Evolutionary conservation across 1,140 invertebrate species (phyloP).

Genomic region (Drosophila willistoni): DNA sequence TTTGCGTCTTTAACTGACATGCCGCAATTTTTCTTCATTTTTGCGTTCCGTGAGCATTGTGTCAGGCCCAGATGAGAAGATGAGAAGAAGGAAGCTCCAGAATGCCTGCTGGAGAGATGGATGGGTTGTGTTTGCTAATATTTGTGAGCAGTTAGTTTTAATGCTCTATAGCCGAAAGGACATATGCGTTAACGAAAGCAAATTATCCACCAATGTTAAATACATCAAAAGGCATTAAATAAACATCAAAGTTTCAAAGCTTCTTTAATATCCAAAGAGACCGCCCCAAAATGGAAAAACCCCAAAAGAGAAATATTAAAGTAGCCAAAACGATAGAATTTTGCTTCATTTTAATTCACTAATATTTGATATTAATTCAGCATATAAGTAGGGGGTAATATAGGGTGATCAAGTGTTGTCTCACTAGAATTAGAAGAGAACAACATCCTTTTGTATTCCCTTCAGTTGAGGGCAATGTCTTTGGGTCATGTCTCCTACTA

Average conservation of each 20-base stretch:
- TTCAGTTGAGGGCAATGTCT: slow-evolving; percentile 11
- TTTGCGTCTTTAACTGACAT: slow-evolving; percentile 74
- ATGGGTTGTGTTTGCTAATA: slow-evolving; percentile 76
- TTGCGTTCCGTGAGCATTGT: slow-evolving; percentile 41
- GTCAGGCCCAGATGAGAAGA: slow-evolving; percentile 22
- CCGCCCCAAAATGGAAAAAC: too few relatives aligned
- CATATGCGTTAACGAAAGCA: slow-evolving; percentile 15
- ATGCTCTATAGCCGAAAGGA: slow-evolving; percentile 53
- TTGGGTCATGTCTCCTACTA: slow-evolving; percentile 30
- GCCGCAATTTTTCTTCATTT: slow-evolving; percentile 80
- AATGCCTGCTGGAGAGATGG: slow-evolving; percentile 47
- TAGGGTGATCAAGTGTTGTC: slow-evolving; percentile 24
- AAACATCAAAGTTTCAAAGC: not conserved
- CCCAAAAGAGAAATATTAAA: too few relatives aligned
- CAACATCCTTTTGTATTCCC: slow-evolving; percentile 1
- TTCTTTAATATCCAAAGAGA: not conserved
- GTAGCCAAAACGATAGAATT: too few relatives aligned
- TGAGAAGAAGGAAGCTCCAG: slow-evolving; percentile 16
- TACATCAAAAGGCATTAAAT: not conserved
- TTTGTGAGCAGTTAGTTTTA: slow-evolving; percentile 76
- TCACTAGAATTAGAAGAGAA: not conserved
- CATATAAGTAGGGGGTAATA: not conserved
- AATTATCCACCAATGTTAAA: slow-evolving; percentile 20
- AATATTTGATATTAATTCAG: not conserved
- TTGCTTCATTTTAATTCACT: too few relatives aligned